Evolutionary conservation across 53 echinoderm and acorn worm genomes (phyloP).

Genomic region (Mesocentrotus franciscanus): DNA sequence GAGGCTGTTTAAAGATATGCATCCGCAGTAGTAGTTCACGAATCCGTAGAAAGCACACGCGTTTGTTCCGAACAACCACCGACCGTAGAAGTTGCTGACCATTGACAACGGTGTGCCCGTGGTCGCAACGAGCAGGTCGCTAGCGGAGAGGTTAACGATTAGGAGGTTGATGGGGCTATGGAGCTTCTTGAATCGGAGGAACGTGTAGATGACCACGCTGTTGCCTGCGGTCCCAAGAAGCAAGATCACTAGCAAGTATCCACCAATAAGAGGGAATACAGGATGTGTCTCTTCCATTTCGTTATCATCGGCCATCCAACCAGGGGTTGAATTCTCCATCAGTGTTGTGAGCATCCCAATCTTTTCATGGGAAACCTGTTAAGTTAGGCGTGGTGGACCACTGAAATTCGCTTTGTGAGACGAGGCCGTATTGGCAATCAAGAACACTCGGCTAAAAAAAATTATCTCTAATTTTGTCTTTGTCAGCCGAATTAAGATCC

Average conservation of each 20-base stretch:
- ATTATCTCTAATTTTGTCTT: not conserved
- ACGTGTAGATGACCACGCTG: slow-evolving; percentile 61
- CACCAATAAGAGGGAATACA: slow-evolving; percentile 53
- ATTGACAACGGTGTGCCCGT: slow-evolving; percentile 57
- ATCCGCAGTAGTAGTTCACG: slow-evolving; percentile 81
- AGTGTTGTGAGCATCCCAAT: not conserved
- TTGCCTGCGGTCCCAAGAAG: slow-evolving; percentile 68
- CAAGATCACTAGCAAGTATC: slow-evolving; percentile 66
- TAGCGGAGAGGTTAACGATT: slow-evolving; percentile 74
- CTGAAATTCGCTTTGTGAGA: not conserved
- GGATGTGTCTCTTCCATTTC: not conserved
- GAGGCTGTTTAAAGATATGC: slow-evolving; percentile 76
- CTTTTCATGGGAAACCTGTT: no score
- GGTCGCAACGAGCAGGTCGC: slow-evolving; percentile 70
- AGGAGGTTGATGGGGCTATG: slow-evolving; percentile 73
- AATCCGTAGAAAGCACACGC: slow-evolving; percentile 77
- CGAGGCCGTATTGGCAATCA: not conserved
- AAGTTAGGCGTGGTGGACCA: no score
- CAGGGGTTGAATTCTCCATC: not conserved
- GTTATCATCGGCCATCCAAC: not conserved
- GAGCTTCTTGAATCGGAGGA: slow-evolving; percentile 69
- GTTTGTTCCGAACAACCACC: slow-evolving; percentile 74
- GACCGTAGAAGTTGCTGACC: slow-evolving; percentile 65
- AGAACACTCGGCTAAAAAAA: not conserved
- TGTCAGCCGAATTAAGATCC: not conserved